Percentiles rank a stretch among this genome's conserved stretches.
Conservation (phyloP, 2,888 invertebrate species). For the Ochropacha duplaris region DNA sequence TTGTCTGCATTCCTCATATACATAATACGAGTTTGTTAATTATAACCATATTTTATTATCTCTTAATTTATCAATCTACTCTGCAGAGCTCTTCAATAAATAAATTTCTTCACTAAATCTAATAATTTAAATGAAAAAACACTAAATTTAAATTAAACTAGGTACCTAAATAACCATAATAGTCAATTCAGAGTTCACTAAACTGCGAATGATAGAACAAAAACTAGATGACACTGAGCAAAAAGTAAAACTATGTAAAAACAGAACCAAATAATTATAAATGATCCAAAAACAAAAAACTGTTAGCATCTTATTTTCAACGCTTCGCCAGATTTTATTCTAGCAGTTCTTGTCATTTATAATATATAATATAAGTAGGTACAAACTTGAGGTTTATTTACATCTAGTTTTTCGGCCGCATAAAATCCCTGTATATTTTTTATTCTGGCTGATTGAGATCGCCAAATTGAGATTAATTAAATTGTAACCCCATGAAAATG, state of each 20-base stretch:
- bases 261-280: slow-evolving; percentile 26
- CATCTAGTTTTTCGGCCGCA: too few relatives aligned
- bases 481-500: too few relatives aligned
- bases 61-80: too few relatives aligned
- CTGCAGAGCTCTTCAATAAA: neutral
- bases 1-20: neutral
- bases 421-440: too few relatives aligned
- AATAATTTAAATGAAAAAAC: too few relatives aligned
- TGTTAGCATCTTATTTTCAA: slow-evolving; percentile 7
- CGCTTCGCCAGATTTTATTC: slow-evolving; percentile 7
- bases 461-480: too few relatives aligned
- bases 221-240: slow-evolving; percentile 18
- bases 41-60: neutral
- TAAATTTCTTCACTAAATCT: too few relatives aligned
- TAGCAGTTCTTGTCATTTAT: slow-evolving; percentile 2
- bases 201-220: slow-evolving; percentile 15
- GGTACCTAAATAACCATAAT: too few relatives aligned
- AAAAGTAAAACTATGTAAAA: slow-evolving; percentile 13
- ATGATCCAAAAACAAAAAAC: slow-evolving; percentile 9
- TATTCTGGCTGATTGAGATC: too few relatives aligned
- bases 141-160: too few relatives aligned
- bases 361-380: too few relatives aligned
- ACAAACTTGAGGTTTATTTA: neutral
- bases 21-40: neutral
- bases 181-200: neutral